Conservation (phyloP, 2,888 invertebrate genomes). For the Meteorus cinctellus region DNA sequence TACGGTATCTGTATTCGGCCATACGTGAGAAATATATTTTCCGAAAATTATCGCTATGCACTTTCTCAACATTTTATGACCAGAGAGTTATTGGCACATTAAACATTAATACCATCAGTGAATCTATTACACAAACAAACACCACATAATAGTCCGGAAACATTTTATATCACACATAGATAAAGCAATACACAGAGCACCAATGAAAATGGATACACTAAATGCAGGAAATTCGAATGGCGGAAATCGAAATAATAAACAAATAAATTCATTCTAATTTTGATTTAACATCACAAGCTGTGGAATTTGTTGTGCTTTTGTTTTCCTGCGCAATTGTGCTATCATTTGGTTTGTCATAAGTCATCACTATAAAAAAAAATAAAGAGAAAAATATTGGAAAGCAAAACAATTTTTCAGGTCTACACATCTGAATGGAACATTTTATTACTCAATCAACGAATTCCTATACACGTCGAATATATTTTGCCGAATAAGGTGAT, state of each 20-base stretch:
- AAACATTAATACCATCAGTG: neutral
- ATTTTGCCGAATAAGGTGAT: neutral
- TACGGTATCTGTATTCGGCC: too few species aligned
- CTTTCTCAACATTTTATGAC: neutral
- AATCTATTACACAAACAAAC: neutral
- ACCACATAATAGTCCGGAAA: neutral
- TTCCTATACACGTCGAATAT: neutral
- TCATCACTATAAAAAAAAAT: constrained; percentile 11
- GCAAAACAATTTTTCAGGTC: neutral
- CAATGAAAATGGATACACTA: constrained; percentile 7
- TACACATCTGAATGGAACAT: neutral
- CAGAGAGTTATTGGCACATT: neutral
- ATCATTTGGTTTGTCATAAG: constrained; percentile 1
- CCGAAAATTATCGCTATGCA: neutral
- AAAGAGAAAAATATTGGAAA: neutral
- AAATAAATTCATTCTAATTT: constrained; percentile 9
- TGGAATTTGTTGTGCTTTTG: constrained; percentile 23
- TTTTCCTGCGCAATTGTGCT: neutral
- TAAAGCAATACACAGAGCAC: neutral
- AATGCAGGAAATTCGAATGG: constrained; percentile 30
- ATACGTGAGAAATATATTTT: neutral
- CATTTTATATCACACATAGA: neutral
- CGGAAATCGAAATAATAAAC: constrained; percentile 20
- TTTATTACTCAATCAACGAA: neutral
- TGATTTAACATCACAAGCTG: neutral